Percentiles rank a stretch among this genome's conserved stretches.
Conservation (phyloP, 30 jellyfish, hydroid and myxozoan species). For the Cassiopea xamachana region DNA sequence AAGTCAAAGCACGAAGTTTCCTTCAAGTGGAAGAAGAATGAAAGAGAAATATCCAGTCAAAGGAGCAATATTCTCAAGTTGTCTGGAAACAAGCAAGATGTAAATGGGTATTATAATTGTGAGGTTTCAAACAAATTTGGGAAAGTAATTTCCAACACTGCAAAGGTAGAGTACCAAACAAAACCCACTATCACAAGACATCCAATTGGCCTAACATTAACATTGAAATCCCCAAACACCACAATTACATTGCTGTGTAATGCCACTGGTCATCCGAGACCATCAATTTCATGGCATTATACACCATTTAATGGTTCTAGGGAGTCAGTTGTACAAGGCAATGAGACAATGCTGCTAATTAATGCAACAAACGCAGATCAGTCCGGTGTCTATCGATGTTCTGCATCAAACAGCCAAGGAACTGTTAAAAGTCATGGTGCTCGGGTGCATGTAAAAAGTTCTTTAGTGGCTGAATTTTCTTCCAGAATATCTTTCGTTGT, state of each 20-base stretch:
- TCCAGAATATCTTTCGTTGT: constrained; percentile 26
- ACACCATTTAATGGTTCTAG: constrained; percentile 26
- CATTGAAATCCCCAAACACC: constrained; percentile 32
- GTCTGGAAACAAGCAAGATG: not conserved
- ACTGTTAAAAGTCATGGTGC: constrained; percentile 50
- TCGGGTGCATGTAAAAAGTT: constrained; percentile 47
- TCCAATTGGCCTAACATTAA: constrained; percentile 40
- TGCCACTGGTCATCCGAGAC: constrained; percentile 62
- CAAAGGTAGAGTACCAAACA: constrained; percentile 25
- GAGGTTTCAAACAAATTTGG: constrained; percentile 71
- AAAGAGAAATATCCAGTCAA: not conserved
- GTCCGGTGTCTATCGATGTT: constrained; percentile 73
- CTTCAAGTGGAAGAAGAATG: constrained; percentile 62
- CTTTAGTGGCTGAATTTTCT: constrained; percentile 37
- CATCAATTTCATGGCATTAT: constrained; percentile 46
- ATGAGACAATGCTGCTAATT: constrained; percentile 26
- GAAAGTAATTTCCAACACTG: constrained; percentile 13
- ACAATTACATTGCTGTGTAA: constrained; percentile 40
- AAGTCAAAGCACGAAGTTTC: constrained; percentile 20
- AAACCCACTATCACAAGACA: constrained; percentile 51
- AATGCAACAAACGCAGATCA: constrained; percentile 37
- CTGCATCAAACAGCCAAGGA: constrained; percentile 63
- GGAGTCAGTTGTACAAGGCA: not conserved
- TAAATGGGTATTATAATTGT: constrained; percentile 57
- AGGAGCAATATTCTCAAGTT: not conserved